phyloP scores from a whole-genome alignment of 2,113 vertebrate genomes.

The Anolis carolinensis region DNA sequence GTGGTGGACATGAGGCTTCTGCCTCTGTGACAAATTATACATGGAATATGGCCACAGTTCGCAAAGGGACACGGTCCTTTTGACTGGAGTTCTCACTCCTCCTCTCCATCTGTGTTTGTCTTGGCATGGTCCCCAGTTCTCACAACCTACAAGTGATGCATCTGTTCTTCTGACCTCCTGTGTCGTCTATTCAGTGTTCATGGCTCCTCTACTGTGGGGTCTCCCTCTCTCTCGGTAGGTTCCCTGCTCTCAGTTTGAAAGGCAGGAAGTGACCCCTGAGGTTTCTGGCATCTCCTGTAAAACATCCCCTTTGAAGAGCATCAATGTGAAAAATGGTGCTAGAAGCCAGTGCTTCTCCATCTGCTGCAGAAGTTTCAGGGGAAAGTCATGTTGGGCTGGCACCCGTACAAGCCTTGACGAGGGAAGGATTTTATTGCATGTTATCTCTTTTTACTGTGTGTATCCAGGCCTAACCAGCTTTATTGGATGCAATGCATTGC shows the following conservation, averaged over 20 bases:
- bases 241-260: not conserved
- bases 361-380: not conserved
- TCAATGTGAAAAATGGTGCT: not conserved
- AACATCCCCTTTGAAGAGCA: constrained; percentile 38
- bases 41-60: not conserved
- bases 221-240: not conserved
- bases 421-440: too few species aligned
- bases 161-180: constrained; percentile 58
- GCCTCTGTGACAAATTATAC: not conserved
- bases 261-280: constrained; percentile 13
- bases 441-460: not conserved
- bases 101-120: not conserved
- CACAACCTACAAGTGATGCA: constrained; percentile 50
- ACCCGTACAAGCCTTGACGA: not conserved
- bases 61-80: not conserved
- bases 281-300: constrained; percentile 59
- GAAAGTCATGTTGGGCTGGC: not conserved
- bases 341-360: constrained; percentile 28
- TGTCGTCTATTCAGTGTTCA: constrained; percentile 33
- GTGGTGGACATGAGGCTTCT: not conserved
- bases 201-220: constrained; percentile 19
- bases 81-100: not conserved
- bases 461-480: too few species aligned
- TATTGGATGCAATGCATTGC: not conserved
- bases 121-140: constrained; percentile 52